A percentile compares a stretch with the other conserved stretches of the same genome.
Evolutionary conservation across 1,140 invertebrate genomes (phyloP).

Genomic region (Helicoverpa armigera): DNA sequence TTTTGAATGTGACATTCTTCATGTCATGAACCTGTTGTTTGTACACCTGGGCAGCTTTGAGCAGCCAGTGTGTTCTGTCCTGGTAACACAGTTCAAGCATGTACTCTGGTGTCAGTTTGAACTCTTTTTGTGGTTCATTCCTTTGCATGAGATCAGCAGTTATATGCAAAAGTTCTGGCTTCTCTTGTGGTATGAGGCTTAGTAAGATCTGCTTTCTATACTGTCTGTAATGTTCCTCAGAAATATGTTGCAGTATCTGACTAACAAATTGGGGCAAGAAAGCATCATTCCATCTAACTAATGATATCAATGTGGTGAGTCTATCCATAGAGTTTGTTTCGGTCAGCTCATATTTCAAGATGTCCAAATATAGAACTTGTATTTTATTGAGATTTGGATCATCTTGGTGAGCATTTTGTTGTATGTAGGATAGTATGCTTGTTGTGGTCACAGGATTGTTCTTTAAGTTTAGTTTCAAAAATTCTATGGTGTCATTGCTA

Average conservation of each 20-base stretch:
- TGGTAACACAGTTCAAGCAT: conserved; percentile 84
- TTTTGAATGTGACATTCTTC: conserved; percentile 82
- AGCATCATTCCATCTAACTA: conserved; percentile 72
- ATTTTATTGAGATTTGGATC: conserved; percentile 66
- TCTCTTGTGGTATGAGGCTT: conserved; percentile 72
- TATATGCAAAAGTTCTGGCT: conserved; percentile 69
- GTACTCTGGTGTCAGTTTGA: conserved; percentile 81
- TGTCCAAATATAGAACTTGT: conserved; percentile 72
- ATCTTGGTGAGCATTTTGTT: conserved; percentile 60
- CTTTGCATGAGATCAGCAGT: conserved; percentile 73
- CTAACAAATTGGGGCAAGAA: conserved; percentile 68
- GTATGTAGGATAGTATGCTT: conserved; percentile 67
- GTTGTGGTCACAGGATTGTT: conserved; percentile 79
- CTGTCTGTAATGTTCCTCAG: conserved; percentile 72
- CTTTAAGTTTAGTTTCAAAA: conserved; percentile 75
- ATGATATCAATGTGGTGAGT: conserved; percentile 73
- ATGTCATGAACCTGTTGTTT: conserved; percentile 79
- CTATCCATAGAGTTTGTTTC: conserved; percentile 70
- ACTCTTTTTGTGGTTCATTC: conserved; percentile 77
- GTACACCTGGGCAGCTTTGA: conserved; percentile 82
- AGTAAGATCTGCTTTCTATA: conserved; percentile 80
- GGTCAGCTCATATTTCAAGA: conserved; percentile 69
- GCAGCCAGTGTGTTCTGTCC: conserved; percentile 82
- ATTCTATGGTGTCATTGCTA: conserved; percentile 62
- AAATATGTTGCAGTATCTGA: conserved; percentile 70